Evolutionary conservation across 2,797 vertebrate genomes (phyloP).

Genomic region (Amblyopsis hoosieri): DNA sequence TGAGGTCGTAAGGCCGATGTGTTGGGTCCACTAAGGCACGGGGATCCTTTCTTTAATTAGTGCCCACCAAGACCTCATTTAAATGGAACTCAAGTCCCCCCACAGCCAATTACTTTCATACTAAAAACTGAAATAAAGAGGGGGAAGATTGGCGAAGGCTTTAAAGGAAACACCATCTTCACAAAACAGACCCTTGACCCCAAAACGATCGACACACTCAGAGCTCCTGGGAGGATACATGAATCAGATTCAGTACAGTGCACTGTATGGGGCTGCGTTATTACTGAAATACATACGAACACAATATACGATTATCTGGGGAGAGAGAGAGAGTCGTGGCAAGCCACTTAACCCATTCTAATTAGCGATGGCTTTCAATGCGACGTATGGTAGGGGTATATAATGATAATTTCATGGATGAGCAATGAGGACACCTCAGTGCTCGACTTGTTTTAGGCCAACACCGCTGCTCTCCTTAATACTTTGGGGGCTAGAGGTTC

Average conservation of each 20-base stretch:
- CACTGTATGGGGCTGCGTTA: slow-evolving; percentile 28
- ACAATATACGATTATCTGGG: slow-evolving; percentile 58
- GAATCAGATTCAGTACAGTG: slow-evolving; percentile 45
- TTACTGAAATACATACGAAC: slow-evolving; percentile 55
- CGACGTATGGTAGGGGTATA: slow-evolving; percentile 49
- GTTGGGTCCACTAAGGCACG: slow-evolving; percentile 71
- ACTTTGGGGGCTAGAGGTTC: slow-evolving; percentile 39
- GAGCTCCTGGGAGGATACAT: slow-evolving; percentile 52
- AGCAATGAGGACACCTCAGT: slow-evolving; percentile 54
- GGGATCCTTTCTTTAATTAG: slow-evolving; percentile 81
- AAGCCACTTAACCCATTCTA: slow-evolving; percentile 73
- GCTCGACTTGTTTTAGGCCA: slow-evolving; percentile 40
- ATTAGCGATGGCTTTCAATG: slow-evolving; percentile 68
- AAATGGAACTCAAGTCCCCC: slow-evolving; percentile 66
- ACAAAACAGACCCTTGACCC: slow-evolving; percentile 61
- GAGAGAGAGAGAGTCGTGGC: slow-evolving; percentile 60
- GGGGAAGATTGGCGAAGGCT: slow-evolving; percentile 52
- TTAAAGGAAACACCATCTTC: slow-evolving; percentile 55
- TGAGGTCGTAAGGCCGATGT: slow-evolving; percentile 75
- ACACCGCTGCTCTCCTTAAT: slow-evolving; percentile 32
- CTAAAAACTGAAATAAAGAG: slow-evolving; percentile 57
- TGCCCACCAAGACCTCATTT: slow-evolving; percentile 80
- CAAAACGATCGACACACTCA: slow-evolving; percentile 34
- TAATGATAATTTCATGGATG: slow-evolving; percentile 70
- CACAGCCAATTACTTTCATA: slow-evolving; percentile 75